Evolutionary conservation across 2,888 invertebrate species (phyloP), one percentile per base, ranked within the genome.

Genomic region (Euzophera pinguis): DNA sequence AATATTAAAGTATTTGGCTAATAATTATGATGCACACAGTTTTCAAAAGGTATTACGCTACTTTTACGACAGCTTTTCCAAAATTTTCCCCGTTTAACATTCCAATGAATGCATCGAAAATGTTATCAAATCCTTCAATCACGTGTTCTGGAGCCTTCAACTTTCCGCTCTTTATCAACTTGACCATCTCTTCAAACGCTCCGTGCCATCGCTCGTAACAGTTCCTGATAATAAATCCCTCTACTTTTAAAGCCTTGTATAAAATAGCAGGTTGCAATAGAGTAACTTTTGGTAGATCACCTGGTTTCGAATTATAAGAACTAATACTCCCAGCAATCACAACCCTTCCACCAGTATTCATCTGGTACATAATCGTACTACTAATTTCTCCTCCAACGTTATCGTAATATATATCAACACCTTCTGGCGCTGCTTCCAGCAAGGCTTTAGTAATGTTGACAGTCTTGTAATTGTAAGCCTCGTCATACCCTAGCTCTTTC

Each of bases 341-440:
- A 1, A 75, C 68, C 52, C 78, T 62, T 5, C 78, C 77, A 10
- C 34, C 54, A 2, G 45, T 43, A 56, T 92, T 93, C 93, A 94
- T 94, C 60, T 92, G 91, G 37, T 77, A 77, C 0, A 94, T 82
- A 2, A 94, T 91, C 0, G 74, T 75, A 47, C 90, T 91, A 49
- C 93, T 92, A 14, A 94, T 84, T 55, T 92, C 92, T 3, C 94
- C 94, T 12, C 94, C 94, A 6, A 94, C 95, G 73, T 95, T 95
- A 70, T 95, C 95, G 70, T 95, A 95, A 69, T 93, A 95, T 67
- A 94, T 93, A 67, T 95, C 94, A 0, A 95, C 83, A 7, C 94
- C 95, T 16, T 94, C 80, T 0, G 95, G 94, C 1, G 94, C 94
- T 39, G 89, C 90, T 74, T 92, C 84, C 54, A 91, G 91, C 10